phyloP scores from a whole-genome alignment of 1,140 invertebrate species.

The Eriosoma lanigerum region DNA sequence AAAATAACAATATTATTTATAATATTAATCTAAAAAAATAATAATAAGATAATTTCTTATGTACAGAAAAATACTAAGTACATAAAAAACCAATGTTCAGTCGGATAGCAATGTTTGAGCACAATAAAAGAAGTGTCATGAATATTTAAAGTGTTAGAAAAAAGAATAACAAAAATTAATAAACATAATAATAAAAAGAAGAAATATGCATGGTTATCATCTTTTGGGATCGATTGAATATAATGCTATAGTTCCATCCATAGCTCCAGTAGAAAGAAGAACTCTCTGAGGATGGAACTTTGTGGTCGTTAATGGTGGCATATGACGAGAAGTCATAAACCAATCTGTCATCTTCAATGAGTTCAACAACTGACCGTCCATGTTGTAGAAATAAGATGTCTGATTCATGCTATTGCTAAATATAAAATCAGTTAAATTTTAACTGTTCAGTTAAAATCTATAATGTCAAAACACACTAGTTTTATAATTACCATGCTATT shows the following conservation, averaged over 20 bases:
- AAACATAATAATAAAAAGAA: constrained; percentile 9
- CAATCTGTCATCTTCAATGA: constrained; percentile 85
- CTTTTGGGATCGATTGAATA: constrained; percentile 68
- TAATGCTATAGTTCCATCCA: constrained; percentile 76
- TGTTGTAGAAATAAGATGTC: constrained; percentile 66
- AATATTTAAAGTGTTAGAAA: constrained; percentile 46
- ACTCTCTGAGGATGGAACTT: constrained; percentile 83
- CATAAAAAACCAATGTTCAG: constrained; percentile 50
- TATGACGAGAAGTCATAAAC: constrained; percentile 82
- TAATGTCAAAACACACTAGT: not conserved
- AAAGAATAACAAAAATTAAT: constrained; percentile 34
- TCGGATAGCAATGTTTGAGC: constrained; percentile 46
- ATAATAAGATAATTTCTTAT: constrained; percentile 42
- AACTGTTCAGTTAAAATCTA: not conserved
- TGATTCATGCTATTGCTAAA: constrained; percentile 40
- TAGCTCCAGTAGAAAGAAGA: constrained; percentile 74
- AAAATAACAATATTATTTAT: constrained; percentile 42
- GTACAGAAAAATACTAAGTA: constrained; percentile 50
- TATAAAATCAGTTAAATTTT: not conserved
- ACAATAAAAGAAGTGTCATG: constrained; percentile 50
- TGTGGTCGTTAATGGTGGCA: constrained; percentile 77
- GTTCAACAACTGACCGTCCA: constrained; percentile 69
- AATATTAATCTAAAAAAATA: constrained; percentile 48
- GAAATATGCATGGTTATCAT: constrained; percentile 59
- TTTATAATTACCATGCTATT: constrained; percentile 29